Evolutionary conservation across 2,797 vertebrate genomes (phyloP), one percentile per base, ranked within the genome.

Genomic region (Neosilurus mollespiculum): DNA sequence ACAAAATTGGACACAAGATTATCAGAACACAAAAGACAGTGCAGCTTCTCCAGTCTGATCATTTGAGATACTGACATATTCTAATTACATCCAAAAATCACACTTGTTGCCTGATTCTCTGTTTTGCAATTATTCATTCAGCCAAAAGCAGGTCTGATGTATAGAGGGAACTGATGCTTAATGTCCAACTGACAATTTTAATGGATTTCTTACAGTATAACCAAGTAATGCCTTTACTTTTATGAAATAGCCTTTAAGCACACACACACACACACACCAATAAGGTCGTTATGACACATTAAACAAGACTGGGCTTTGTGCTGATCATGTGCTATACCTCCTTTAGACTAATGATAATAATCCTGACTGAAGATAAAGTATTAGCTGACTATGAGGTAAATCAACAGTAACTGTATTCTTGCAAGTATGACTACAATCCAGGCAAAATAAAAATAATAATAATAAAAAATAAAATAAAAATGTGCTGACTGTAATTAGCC

Each of bases 401-500:
- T 91, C 90, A 93, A 92, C 92, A 93, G 92, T 91, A 93, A 94
- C 93, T 93, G 92, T 91, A 91, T 91, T 87, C 92, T 92, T 92
- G 89, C 88, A 87, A 94, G 92, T 93, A 91, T 93, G 92, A 92
- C 91, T 93, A 88, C 56, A 84, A 91, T 89, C 87, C 87, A 71
- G 66, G 80, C 12, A 4, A 54, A 56, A 43, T 66, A 88, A 75
- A 75, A 77, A 84, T 80, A 83, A 81, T 84, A 94, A 24, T 16
- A 2, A 56, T 15, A 94, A 79, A 88, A 56, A 56, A 4, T 16
- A 18, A 56, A 56, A 56, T 1, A 93, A 94, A 95, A 95, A 93
- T 92, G 90, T 86, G 92, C 90, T 90, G 92, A 92, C 92, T 93
- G 93, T 94, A 94, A 95, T 95, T 94, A 93, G 93, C 92, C 84